These are phyloP conservation scores for Sialis lutaria DNA, from an alignment of 2,888 invertebrate species.

Conservation along the genomic window DNA sequence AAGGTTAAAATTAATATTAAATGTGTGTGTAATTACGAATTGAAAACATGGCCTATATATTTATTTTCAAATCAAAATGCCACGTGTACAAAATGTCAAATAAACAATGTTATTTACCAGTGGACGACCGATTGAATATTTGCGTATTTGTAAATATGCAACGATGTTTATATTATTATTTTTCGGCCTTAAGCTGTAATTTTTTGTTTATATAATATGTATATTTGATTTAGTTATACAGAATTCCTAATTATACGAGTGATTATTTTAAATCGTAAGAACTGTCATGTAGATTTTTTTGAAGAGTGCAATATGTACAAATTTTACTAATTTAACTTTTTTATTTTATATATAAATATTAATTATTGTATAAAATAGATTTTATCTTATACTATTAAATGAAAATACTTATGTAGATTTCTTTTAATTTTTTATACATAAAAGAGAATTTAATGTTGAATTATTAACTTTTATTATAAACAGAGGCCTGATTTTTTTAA, in stretches of 20 bases:
- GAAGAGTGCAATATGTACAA: slow-evolving; percentile 57
- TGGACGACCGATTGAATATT: background rate
- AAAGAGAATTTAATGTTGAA: background rate
- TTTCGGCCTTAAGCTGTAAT: background rate
- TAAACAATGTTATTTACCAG: too few relatives aligned
- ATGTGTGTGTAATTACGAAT: too few relatives aligned
- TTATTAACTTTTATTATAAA: background rate
- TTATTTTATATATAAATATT: slow-evolving; percentile 11
- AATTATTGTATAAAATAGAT: background rate
- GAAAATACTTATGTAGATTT: background rate
- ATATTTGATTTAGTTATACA: slow-evolving; percentile 5
- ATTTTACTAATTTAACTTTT: slow-evolving; percentile 36
- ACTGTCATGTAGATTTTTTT: slow-evolving; percentile 16
- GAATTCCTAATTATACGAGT: slow-evolving; percentile 6
- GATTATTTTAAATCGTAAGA: slow-evolving; percentile 7
- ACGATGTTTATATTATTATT: background rate
- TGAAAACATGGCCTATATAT: too few relatives aligned
- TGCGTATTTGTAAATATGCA: background rate
- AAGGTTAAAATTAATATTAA: too few relatives aligned
- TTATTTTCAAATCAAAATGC: too few relatives aligned
- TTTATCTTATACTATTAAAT: background rate
- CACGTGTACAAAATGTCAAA: too few relatives aligned
- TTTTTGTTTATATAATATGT: background rate
- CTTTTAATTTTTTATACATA: slow-evolving; percentile 2
- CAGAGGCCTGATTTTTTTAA: background rate